Evolutionary conservation across 2,113 vertebrate genomes (phyloP).

Genomic region (Murina feae): DNA sequence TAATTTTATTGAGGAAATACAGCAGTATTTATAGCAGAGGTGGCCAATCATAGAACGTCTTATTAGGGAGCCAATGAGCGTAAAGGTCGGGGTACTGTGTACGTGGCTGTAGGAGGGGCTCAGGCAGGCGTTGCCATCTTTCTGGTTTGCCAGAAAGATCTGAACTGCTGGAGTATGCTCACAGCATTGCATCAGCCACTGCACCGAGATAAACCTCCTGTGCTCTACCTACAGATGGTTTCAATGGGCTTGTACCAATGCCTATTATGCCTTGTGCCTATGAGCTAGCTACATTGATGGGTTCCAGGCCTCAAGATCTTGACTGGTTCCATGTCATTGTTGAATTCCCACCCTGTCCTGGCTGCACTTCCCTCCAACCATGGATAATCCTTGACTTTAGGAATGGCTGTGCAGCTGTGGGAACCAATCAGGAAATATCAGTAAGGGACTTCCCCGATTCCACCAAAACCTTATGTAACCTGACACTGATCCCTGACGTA

Average conservation of each 20-base stretch:
- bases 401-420: slow-evolving; percentile 10
- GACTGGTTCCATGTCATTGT: slow-evolving; percentile 19
- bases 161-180: no score
- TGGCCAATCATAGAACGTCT: no score
- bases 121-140: no score
- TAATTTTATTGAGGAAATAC: no score
- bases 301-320: background rate
- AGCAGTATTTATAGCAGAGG: no score
- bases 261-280: background rate
- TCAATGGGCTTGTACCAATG: background rate
- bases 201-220: no score
- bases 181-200: no score
- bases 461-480: background rate
- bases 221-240: no score
- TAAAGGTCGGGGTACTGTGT: no score
- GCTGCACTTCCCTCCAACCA: background rate
- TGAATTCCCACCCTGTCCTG: background rate
- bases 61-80: no score
- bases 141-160: no score
- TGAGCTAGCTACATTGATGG: background rate
- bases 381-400: background rate
- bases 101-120: no score
- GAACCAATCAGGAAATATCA: background rate
- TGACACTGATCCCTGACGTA: background rate
- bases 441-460: background rate